Base-by-base conservation (phyloP, 2,113 vertebrate genomes). In the Prunella himalayana region DNA sequence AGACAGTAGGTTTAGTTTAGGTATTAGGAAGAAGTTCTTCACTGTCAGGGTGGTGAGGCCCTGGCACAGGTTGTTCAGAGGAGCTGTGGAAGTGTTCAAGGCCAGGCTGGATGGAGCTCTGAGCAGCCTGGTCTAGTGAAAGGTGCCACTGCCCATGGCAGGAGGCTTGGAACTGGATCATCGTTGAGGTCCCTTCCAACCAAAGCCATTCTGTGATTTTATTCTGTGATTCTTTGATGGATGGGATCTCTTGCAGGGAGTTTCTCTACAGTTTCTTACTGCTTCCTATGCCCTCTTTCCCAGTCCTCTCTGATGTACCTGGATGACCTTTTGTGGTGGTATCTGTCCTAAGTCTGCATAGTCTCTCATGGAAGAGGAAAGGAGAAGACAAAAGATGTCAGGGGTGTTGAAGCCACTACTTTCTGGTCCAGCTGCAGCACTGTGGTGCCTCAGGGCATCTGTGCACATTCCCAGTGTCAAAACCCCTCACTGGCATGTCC, bases 111-210 rank as follows among this genome's bases (percentile, higher is more conserved):
- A 69, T 27, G 16, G 54, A 10, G 24, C 47, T 54, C 41, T 68
- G 63, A 69, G 30, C n/a, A 35, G 2, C 7, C 24, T 69, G 41
- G 6, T 6, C 1, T 5, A 4, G 25, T 35, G 47, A 13, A n/a
- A 69, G 13, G 5, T 47, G 47, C 31, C 63, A 2, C 41, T 89
- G 54, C 17, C n/a, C 6, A 1, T 31, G 54, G 41, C 7, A 25
- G 3, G 54, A 22, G 8, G 4, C 8, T 27, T 75, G 47, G 53
- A 53, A 60, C 24, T 8, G 2, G 17, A 41, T 47, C 0, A 0
- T 31, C 30, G 41, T 13, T 15, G 41, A 61, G 14, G 3, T 69
- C 17, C 12, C 30, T 61, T 69, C 47, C 54, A 45, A 24, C 18
- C 33, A 31, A 75, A 82, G 6, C 21, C 0, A 0, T 37, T 59